Conservation (phyloP, 2,888 invertebrate species). For the Aphodius sticticus region DNA sequence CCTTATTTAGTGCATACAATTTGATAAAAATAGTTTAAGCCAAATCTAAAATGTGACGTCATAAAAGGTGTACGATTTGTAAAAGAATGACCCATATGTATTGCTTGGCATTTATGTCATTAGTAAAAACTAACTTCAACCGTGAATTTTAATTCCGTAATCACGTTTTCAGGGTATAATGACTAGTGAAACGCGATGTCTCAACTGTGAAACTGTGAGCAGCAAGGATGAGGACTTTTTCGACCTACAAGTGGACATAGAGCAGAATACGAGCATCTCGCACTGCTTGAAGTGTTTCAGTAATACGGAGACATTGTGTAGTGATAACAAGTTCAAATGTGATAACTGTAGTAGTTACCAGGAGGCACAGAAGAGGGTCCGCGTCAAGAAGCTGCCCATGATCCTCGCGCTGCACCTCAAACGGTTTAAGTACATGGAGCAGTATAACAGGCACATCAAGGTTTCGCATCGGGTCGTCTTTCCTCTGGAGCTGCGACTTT, state of each 20-base stretch:
- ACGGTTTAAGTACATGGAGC: slow-evolving; percentile 97
- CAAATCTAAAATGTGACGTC: too few relatives aligned
- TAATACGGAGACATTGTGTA: slow-evolving; percentile 97
- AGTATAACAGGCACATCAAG: slow-evolving; percentile 98
- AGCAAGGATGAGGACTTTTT: slow-evolving; percentile 99
- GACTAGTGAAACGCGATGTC: slow-evolving; percentile 98
- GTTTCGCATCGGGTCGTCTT: slow-evolving; percentile 99
- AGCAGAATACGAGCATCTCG: slow-evolving; percentile 99
- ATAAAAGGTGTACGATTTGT: too few relatives aligned
- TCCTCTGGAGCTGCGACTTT: slow-evolving; percentile 95
- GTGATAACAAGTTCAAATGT: slow-evolving; percentile 99
- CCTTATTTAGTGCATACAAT: too few relatives aligned
- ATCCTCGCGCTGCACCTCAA: slow-evolving; percentile 98
- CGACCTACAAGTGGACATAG: slow-evolving; percentile 98
- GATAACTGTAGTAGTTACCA: slow-evolving; percentile 99
- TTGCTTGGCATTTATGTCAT: too few relatives aligned
- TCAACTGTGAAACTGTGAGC: slow-evolving; percentile 99
- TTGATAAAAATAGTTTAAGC: too few relatives aligned
- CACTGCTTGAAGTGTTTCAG: slow-evolving; percentile 98
- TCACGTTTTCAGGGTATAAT: slow-evolving; percentile 76
- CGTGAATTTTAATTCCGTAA: not conserved
- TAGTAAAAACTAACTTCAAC: too few relatives aligned
- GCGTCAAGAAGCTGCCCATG: slow-evolving; percentile 97
- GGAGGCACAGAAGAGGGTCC: slow-evolving; percentile 98
- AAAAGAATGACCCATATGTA: too few relatives aligned